phyloP scores from a whole-genome alignment of 2,113 vertebrate genomes.

The Petrocephalus zakoni region DNA sequence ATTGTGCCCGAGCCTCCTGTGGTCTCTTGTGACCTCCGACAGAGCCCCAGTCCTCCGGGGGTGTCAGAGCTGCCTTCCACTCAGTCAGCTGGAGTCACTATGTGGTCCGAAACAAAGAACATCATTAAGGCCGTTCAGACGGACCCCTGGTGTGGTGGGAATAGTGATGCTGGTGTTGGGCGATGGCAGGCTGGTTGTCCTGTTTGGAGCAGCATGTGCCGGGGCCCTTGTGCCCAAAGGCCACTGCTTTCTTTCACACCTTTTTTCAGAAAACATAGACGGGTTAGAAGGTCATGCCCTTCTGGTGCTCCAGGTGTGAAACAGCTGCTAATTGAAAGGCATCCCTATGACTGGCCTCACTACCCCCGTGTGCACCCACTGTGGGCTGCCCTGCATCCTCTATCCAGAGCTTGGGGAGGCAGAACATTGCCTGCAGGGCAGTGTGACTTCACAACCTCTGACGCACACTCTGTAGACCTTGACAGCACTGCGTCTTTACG shows the following conservation, averaged over 20 bases:
- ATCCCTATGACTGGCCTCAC: no score
- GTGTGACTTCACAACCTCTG: background rate
- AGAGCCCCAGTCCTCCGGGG: background rate
- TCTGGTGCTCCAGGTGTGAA: conserved; percentile 9
- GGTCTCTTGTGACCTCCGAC: background rate
- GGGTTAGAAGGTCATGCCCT: background rate
- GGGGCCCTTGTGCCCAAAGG: background rate
- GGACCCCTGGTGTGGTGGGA: background rate
- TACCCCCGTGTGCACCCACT: background rate
- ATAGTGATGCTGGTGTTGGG: background rate
- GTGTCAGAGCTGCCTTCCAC: background rate
- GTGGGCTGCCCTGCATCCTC: background rate
- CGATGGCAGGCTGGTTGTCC: background rate
- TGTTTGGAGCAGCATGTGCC: background rate
- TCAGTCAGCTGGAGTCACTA: background rate
- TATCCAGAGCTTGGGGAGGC: background rate
- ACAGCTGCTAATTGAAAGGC: background rate
- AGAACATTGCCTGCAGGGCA: background rate
- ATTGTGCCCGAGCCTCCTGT: background rate
- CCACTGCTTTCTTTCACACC: background rate
- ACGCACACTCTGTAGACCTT: background rate
- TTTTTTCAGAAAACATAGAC: background rate
- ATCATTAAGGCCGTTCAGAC: background rate
- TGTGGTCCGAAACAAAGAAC: background rate
- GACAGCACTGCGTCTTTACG: background rate